Base-by-base conservation (phyloP, 2,797 vertebrate genomes). In the Falco cherrug region DNA sequence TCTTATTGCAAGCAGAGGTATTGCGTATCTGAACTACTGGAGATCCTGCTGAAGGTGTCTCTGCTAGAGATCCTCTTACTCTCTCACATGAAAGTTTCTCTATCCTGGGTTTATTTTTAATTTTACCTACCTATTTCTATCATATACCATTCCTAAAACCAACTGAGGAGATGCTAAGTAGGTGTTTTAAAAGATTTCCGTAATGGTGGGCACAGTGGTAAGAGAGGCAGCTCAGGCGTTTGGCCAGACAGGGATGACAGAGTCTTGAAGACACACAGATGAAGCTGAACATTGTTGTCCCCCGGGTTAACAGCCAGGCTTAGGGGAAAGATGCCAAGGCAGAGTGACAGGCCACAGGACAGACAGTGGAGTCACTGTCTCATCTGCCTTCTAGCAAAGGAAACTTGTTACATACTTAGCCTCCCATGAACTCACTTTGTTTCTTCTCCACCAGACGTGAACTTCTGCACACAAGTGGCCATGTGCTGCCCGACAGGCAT, bases 401-500 rank as follows among this genome's bases (percentile, higher is more conserved):
- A 80, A 50, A 56, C 9, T 28, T 78, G 15, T 16, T 65, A 2
- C 0, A 1, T 22, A 6, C 11, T 20, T 14, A 10, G 60, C 4
- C 10, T 61, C 5, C 22, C 14, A 3, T 7, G 12, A 43, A 26
- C 71, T 89, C 74, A 16, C 63, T 70, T n/a, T 41, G 13, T 79
- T 83, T 95, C 63, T 95, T 37, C 19, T 10, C 73, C 73, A 18
- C 48, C 80, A 98, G 98, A 83, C 0, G 39, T 84, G 16, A 96
- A 96, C 56, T 97, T 97, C 89, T 98, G 98, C 78, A 56, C 19
- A 0, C 90, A 89, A 15, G 98, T 97, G 0, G 96, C 97, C 54
- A 5, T 4, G 6, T 98, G 98, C 37, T 98, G 98, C 91, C 96
- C 87, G 0, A 19, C 94, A 0, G 97, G 97, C 1, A 86, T 98